Evolutionary conservation across 2,113 vertebrate genomes (phyloP).

Genomic region (Alethe diademata): DNA sequence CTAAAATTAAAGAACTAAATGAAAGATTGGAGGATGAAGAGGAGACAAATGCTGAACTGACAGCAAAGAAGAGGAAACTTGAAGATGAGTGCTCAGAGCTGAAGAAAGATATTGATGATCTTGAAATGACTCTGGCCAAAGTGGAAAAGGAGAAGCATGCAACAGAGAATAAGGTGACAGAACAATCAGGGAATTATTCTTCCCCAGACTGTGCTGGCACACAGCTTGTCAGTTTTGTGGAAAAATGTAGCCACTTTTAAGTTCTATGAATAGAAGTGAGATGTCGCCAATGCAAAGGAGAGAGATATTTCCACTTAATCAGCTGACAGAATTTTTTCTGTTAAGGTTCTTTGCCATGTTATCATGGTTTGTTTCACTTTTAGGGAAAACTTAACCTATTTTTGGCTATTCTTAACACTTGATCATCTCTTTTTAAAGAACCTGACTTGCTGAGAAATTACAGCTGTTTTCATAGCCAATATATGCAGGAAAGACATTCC

Average conservation of each 20-base stretch:
- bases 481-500: not conserved
- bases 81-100: slow-evolving; percentile 83
- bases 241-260: not conserved
- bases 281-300: not conserved
- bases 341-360: not conserved
- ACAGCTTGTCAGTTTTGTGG: not conserved
- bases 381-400: not conserved
- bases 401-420: not conserved
- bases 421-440: not conserved
- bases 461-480: not conserved
- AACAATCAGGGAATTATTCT: not conserved
- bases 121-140: slow-evolving; percentile 82
- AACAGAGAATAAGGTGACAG: slow-evolving; percentile 80
- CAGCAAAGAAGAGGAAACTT: slow-evolving; percentile 76
- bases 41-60: slow-evolving; percentile 51
- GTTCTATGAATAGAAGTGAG: not conserved
- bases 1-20: slow-evolving; percentile 80
- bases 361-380: not conserved
- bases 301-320: not conserved
- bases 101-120: slow-evolving; percentile 85
- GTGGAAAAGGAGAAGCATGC: slow-evolving; percentile 87
- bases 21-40: slow-evolving; percentile 84
- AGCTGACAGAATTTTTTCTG: not conserved
- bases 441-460: not conserved
- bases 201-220: not conserved